Evolutionary conservation across 1,140 invertebrate genomes (phyloP), one percentile per base, ranked within the genome.

Genomic region (Alviniconcha marisindica): DNA sequence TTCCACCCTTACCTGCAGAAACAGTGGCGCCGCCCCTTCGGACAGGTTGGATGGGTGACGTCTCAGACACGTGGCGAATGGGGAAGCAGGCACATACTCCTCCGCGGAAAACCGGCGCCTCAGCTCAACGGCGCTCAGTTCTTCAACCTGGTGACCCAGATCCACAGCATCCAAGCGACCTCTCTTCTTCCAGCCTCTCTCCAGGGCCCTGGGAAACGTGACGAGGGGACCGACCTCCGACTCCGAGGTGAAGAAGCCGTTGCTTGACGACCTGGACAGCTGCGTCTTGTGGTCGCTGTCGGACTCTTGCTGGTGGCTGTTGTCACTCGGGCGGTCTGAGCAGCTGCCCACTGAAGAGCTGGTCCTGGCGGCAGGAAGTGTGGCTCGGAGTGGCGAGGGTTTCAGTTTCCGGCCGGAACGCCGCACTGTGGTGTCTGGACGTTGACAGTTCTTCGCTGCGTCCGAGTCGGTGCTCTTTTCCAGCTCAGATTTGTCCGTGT

Each of bases 1-100:
- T n/a, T n/a, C n/a, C n/a, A n/a, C n/a, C n/a, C n/a, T n/a, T n/a
- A n/a, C 71, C 42, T 42, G 81, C 33, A 76, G 51, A 56, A 76
- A 82, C 36, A 80, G 78, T 31, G 81, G 81, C 33, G 24, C 18
- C 38, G 44, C 48, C 28, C 81, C 71, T 15, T 82, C 81, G 42
- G 81, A 82, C 21, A 74, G 51, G 21, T 38, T 76, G 21, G 81
- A 76, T 7, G 81, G 42, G 5, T n/a, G 21, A 7, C 81, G 48
- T 12, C n/a, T 48, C 14, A 44, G 14, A 33, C 48, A 12, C 2
- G 1, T n/a, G 28, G 81, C 81, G 31, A 60, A 82, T 15, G 81
- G 81, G 1, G 81, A 82, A 28, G 71, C 33, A 0, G 81, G 81
- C 56, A 74, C 31, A 38, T 44, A 82, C 18, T 77, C 69, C 1